These are phyloP conservation scores for Syrmaticus mikado DNA, from an alignment of 2,113 vertebrate species.

Conservation along the genomic window DNA sequence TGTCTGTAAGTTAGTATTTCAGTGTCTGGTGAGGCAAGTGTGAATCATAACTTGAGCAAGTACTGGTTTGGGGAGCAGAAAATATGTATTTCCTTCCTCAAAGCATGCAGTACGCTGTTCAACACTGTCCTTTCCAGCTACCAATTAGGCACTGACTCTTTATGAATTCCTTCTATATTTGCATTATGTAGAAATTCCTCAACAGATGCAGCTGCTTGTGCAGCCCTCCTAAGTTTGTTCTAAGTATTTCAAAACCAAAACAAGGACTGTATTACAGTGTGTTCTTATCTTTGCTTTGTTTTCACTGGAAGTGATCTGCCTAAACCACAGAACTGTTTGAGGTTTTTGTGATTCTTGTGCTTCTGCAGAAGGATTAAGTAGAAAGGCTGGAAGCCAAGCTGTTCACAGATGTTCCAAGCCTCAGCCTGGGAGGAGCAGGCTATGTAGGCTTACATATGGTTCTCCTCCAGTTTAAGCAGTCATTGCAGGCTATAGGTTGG, in stretches of 20 bases:
- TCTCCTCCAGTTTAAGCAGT: not conserved
- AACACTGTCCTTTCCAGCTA: not conserved
- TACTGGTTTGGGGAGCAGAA: not conserved
- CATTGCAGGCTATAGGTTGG: not conserved
- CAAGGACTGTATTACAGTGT: not conserved
- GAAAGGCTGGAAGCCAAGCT: not conserved
- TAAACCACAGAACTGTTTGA: not conserved
- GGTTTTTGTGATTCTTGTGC: not conserved
- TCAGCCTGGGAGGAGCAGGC: not conserved
- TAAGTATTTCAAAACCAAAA: not conserved
- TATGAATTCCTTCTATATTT: not conserved
- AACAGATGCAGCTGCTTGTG: not conserved
- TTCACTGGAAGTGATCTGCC: not conserved
- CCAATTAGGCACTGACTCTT: not conserved
- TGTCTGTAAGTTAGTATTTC: not conserved
- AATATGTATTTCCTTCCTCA: not conserved
- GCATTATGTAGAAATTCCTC: not conserved
- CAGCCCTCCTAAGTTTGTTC: not conserved
- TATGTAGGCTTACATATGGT: not conserved
- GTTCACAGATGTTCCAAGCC: not conserved
- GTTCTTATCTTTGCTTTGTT: not conserved
- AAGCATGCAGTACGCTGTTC: not conserved
- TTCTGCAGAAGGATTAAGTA: not conserved
- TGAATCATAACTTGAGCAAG: not conserved
- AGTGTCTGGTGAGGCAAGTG: not conserved